Base-by-base conservation (phyloP, 1,140 invertebrate species). In the Tetramorium alpestre region DNA sequence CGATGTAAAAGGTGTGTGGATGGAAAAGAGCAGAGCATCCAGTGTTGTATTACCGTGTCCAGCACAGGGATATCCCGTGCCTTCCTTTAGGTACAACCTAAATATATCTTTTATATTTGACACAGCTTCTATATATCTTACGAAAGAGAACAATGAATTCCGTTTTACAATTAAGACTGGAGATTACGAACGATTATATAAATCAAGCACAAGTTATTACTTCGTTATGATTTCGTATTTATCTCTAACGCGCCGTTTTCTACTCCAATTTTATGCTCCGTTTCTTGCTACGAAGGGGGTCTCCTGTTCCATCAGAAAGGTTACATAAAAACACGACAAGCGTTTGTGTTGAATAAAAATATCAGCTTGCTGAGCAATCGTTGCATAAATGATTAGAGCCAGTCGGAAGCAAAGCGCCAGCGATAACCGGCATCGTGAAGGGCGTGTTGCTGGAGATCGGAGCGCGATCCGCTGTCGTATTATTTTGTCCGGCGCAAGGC, bases 381-480 rank as follows among this genome's bases (percentile, higher is more conserved):
- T 90, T 91, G 84, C 84, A 58, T 87, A 75, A 84, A 51, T 81
- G 64, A 70, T 77, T 89, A 96, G 96, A 96, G 89, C 96, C 96
- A 70, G 94, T 96, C 60, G 96, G 96, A 69, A 96, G 95, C 81
- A 96, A 96, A 92, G 94, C 95, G 62, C 96, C 96, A 47, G 95
- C 95, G 70, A 91, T 96, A 72, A 95, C 94, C 49, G 94, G 94
- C 67, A 94, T 95, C 78, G 90, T 95, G 44, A 95, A 94, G 89
- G 94, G 94, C 54, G 93, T 93, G 78, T 93, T 94, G 88, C 91
- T 95, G 93, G 92, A 93, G 80, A 93, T 93, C 86, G 90, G 85
- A 70, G 75, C 92, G 5, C 62, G 82, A 18, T 86, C 91, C 47
- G 91, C 90, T 86, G 88, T 95, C 47, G 89, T 92, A 73, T 87